Percentiles rank a stretch among this genome's conserved stretches.
phyloP scores from a whole-genome alignment of 64 coral and sea anemone genomes.

The Catalaphyllia jardinei region DNA sequence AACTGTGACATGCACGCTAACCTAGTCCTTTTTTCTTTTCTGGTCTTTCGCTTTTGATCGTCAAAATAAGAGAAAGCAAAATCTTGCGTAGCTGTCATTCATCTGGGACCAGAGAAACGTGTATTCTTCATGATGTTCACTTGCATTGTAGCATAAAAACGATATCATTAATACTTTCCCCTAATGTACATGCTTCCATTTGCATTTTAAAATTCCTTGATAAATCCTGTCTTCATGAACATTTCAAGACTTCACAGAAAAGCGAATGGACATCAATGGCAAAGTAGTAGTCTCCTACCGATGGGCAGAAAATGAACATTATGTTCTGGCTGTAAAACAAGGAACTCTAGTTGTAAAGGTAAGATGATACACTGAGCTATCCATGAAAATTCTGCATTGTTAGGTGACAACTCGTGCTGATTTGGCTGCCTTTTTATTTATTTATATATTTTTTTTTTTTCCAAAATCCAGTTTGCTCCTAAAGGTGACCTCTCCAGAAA shows the following conservation, averaged over 20 bases:
- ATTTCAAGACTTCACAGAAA: conserved; percentile 1
- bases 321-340: conserved; percentile 3
- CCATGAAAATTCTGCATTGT: too few relatives aligned
- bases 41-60: too few relatives aligned
- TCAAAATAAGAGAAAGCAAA: too few relatives aligned
- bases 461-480: background rate
- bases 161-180: background rate
- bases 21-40: too few relatives aligned
- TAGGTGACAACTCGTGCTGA: too few relatives aligned
- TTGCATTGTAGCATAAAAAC: too few relatives aligned
- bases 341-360: background rate
- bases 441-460: background rate
- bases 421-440: too few relatives aligned
- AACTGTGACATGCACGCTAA: too few relatives aligned
- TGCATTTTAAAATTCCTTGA: background rate
- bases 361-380: background rate
- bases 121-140: too few relatives aligned
- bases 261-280: background rate
- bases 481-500: background rate
- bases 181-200: background rate
- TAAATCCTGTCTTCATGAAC: background rate
- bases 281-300: background rate
- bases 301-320: background rate
- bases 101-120: too few relatives aligned
- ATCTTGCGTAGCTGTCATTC: too few relatives aligned